These are phyloP conservation scores for Dicerorhinus sumatrensis DNA, from an alignment of 2,113 vertebrate genomes.

Conservation along the genomic window DNA sequence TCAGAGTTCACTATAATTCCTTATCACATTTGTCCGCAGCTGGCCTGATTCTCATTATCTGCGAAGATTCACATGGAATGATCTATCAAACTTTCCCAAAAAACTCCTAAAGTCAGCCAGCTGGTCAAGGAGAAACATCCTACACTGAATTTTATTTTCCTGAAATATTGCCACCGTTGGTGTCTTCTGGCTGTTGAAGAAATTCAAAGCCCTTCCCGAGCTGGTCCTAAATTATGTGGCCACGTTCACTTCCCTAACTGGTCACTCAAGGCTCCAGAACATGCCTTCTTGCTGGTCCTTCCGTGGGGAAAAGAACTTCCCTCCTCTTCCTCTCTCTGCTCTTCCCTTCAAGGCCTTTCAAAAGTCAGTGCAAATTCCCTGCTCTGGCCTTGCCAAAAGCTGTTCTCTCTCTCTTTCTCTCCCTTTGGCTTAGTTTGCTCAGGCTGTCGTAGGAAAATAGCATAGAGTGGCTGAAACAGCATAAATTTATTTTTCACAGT, in stretches of 20 bases:
- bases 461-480: not conserved
- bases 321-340: not conserved
- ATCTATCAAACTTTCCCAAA: conserved; percentile 53
- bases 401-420: not conserved
- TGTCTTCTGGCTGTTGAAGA: not conserved
- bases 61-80: conserved; percentile 58
- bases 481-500: not conserved
- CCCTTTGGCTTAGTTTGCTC: not conserved
- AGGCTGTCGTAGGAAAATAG: not conserved
- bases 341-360: conserved; percentile 19
- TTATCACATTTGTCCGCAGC: conserved; percentile 60
- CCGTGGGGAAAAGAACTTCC: not conserved
- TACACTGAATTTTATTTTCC: conserved; percentile 52
- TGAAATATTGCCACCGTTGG: not conserved
- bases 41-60: conserved; percentile 69
- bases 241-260: not conserved
- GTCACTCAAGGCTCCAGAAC: not conserved
- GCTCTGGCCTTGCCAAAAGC: not conserved
- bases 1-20: conserved; percentile 65
- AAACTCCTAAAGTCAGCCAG: conserved; percentile 40
- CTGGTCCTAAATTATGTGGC: not conserved
- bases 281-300: not conserved
- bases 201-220: not conserved
- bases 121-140: conserved; percentile 36
- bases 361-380: not conserved